These are phyloP conservation scores for Choristoneura fumiferana DNA, from an alignment of 1,140 invertebrate genomes.

Conservation along the genomic window DNA sequence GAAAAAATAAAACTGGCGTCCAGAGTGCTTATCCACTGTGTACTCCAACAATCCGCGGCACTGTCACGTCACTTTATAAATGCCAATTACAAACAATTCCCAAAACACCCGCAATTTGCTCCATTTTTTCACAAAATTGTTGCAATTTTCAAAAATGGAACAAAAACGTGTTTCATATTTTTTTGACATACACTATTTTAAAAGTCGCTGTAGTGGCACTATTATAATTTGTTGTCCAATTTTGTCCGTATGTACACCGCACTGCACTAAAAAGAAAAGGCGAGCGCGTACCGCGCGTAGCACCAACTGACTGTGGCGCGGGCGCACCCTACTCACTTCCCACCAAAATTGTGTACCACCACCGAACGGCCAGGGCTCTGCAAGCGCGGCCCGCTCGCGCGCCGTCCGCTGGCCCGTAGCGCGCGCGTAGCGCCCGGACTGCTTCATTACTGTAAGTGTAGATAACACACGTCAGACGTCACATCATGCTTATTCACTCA, in stretches of 20 bases:
- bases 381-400: conserved; percentile 46
- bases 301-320: conserved; percentile 61
- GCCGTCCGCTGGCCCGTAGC: not conserved
- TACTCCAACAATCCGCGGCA: conserved; percentile 44
- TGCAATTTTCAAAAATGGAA: conserved; percentile 34
- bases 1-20: conserved; percentile 44
- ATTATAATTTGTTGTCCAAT: conserved; percentile 30
- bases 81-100: conserved; percentile 71
- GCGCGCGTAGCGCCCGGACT: not conserved
- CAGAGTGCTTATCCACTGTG: conserved; percentile 52
- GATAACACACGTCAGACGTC: too few relatives aligned
- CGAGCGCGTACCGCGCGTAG: conserved; percentile 61
- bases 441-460: too few relatives aligned
- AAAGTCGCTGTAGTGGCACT: conserved; percentile 36
- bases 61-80: conserved; percentile 71
- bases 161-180: conserved; percentile 28
- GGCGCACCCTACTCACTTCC: conserved; percentile 73
- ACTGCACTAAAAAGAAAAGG: conserved; percentile 50
- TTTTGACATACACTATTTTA: conserved; percentile 58
- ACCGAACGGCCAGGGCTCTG: conserved; percentile 35
- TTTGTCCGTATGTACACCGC: conserved; percentile 34
- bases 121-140: conserved; percentile 23
- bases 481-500: too few relatives aligned
- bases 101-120: conserved; percentile 33
- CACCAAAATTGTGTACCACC: conserved; percentile 73